Evolutionary conservation across 2,888 invertebrate species (phyloP).

Genomic region (Dilophus febrilis): DNA sequence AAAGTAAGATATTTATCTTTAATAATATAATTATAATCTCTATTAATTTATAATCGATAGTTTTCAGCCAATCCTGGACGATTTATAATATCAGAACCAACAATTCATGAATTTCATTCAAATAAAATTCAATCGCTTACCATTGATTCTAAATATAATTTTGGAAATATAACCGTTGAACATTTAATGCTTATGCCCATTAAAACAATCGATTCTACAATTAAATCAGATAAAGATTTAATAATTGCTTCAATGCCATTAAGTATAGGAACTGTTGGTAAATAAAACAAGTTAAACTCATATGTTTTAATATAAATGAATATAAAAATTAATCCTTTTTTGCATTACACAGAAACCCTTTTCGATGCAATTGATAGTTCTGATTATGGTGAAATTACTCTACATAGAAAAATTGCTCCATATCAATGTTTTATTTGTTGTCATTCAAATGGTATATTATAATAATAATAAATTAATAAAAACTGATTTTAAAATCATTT

Average conservation of each 20-base stretch:
- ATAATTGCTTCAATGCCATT: conserved; percentile 22
- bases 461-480: conserved; percentile 9
- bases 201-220: conserved; percentile 1
- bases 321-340: conserved; percentile 36
- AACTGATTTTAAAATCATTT: neutral
- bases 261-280: conserved; percentile 21
- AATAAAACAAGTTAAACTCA: conserved; percentile 2
- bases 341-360: conserved; percentile 39
- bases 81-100: conserved; percentile 42
- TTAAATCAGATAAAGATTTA: conserved; percentile 10
- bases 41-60: conserved; percentile 25
- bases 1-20: conserved; percentile 31
- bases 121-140: conserved; percentile 34
- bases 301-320: conserved; percentile 21
- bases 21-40: neutral
- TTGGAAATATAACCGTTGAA: conserved; percentile 46
- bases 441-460: conserved; percentile 22
- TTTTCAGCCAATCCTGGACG: conserved; percentile 55
- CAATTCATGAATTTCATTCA: conserved; percentile 24
- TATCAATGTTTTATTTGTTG: conserved; percentile 54
- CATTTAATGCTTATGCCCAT: conserved; percentile 31
- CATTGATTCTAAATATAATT: conserved; percentile 45
- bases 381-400: conserved; percentile 22
- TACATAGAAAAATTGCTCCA: conserved; percentile 55
- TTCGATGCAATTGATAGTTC: conserved; percentile 35